Conservation (phyloP, 2,113 vertebrate species). For the Girardinichthys multiradiatus region DNA sequence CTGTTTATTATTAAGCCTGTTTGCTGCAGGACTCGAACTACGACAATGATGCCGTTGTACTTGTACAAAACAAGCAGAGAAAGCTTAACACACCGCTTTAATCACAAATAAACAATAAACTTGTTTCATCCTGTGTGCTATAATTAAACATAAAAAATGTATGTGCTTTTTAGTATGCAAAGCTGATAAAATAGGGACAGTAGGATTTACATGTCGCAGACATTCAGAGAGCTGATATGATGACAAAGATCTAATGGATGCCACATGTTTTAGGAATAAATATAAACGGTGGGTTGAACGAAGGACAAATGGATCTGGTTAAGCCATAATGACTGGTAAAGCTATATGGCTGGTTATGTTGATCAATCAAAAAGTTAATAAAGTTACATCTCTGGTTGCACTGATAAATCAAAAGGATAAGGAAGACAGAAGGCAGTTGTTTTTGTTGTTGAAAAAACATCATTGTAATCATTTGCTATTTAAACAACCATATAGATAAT, state of each 20-base stretch:
- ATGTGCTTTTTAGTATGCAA: background rate
- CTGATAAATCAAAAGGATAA: background rate
- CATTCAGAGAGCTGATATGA: too few relatives aligned
- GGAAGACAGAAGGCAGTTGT: background rate
- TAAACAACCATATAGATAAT: background rate
- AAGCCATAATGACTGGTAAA: background rate
- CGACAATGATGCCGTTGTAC: background rate
- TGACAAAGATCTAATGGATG: background rate
- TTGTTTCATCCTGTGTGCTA: background rate
- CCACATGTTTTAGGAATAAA: background rate
- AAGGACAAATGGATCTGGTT: background rate
- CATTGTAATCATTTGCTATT: background rate
- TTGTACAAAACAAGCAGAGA: background rate
- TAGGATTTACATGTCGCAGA: background rate
- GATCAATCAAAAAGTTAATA: too few relatives aligned
- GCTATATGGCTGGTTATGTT: too few relatives aligned
- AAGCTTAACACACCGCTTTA: background rate
- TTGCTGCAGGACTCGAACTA: background rate
- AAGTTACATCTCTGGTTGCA: background rate
- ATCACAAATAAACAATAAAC: background rate
- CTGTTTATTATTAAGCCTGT: conserved; percentile 15
- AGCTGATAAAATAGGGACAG: background rate
- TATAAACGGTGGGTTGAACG: background rate
- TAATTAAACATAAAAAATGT: background rate
- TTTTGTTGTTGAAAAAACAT: background rate